Percentiles rank a stretch among this genome's conserved stretches.
phyloP scores from a whole-genome alignment of 2,888 invertebrate genomes.

The Linyphia triangularis region DNA sequence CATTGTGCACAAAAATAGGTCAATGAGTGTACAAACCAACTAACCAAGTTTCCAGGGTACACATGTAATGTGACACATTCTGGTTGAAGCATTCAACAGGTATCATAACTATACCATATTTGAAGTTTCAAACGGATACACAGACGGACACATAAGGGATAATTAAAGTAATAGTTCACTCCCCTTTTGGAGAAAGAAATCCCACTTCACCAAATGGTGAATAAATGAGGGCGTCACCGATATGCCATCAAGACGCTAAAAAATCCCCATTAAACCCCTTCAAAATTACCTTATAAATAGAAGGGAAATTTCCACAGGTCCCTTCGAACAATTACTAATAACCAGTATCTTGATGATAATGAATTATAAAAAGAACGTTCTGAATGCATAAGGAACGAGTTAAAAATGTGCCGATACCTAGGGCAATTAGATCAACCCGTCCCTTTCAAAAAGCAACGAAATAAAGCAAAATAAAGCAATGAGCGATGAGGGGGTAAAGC shows the following conservation, averaged over 20 bases:
- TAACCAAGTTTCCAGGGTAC: no score
- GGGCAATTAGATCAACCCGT: constrained; percentile 65
- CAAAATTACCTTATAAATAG: not conserved
- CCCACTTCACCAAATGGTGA: no score
- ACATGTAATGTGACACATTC: no score
- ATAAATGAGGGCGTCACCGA: not conserved
- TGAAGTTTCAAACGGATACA: no score
- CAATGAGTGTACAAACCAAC: no score
- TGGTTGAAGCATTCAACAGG: no score
- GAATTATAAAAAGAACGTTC: constrained; percentile 19
- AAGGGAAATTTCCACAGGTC: constrained; percentile 7
- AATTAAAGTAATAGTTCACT: no score
- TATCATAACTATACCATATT: no score
- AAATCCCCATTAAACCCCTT: not conserved
- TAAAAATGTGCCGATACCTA: constrained; percentile 20
- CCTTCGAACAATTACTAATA: constrained; percentile 10
- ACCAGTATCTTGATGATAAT: constrained; percentile 30
- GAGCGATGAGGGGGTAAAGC: constrained; percentile 62
- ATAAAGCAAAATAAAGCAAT: constrained; percentile 40
- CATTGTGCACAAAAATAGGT: no score
- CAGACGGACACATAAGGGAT: no score
- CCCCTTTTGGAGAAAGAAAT: no score
- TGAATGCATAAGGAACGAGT: constrained; percentile 20
- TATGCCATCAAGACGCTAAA: not conserved
- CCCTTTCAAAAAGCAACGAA: constrained; percentile 21